A percentile compares a stretch with the other conserved stretches of the same genome.
phyloP scores from a whole-genome alignment of 2,888 invertebrate genomes.

The Eurois occulta region DNA sequence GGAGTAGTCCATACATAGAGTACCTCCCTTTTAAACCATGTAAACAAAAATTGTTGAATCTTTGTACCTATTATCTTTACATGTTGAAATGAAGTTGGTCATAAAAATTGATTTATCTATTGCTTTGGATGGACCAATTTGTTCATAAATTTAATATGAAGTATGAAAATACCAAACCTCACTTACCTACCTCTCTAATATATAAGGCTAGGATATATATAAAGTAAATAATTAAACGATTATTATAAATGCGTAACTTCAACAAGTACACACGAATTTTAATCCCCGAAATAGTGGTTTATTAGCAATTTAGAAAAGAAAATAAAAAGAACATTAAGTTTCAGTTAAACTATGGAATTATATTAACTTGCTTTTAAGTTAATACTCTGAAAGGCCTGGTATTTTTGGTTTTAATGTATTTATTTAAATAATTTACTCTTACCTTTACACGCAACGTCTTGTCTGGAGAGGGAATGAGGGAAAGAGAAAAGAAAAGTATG shows the following conservation, averaged over 20 bases:
- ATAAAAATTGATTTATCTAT: background rate
- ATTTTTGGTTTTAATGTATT: background rate
- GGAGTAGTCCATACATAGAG: background rate
- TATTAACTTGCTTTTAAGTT: background rate
- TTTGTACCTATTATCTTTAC: background rate
- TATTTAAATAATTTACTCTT: constrained; percentile 54
- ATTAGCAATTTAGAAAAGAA: constrained; percentile 8
- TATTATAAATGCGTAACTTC: background rate
- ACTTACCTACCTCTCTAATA: constrained; percentile 4
- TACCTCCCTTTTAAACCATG: background rate
- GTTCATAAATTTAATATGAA: background rate
- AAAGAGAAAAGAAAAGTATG: constrained; percentile 32
- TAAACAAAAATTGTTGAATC: background rate
- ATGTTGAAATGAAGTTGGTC: background rate
- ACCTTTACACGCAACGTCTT: constrained; percentile 67
- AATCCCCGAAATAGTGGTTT: background rate
- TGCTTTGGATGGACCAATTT: background rate
- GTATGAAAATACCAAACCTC: constrained; percentile 12
- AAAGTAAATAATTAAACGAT: constrained; percentile 4
- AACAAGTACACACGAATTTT: background rate
- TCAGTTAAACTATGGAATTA: constrained; percentile 13
- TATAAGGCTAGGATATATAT: background rate
- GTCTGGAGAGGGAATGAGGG: constrained; percentile 53
- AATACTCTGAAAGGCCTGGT: background rate
- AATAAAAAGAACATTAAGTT: constrained; percentile 47